Evolutionary conservation across 2,888 invertebrate genomes (phyloP), one percentile per base, ranked within the genome.

Genomic region (Papilio elwesi): DNA sequence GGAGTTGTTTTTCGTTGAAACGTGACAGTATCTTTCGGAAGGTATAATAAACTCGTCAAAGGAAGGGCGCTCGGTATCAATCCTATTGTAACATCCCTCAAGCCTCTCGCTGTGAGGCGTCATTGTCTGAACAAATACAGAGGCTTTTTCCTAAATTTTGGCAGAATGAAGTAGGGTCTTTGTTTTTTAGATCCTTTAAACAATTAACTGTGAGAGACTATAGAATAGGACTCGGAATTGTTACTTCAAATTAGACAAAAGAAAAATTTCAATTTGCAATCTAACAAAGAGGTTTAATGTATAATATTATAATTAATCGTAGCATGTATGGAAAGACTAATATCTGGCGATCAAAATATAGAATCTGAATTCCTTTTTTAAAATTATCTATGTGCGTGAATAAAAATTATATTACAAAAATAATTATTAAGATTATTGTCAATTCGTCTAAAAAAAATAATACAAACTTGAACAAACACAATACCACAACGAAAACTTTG

Each of bases 41-140:
- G 16, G 15, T 12, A 68, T 16, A 43, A 51, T 62, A 63, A 69
- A 62, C 16, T 52, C 47, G 70, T 70, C 70, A 63, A 70, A 70
- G 52, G 63, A 59, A 63, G 47, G 38, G 36, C 15, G 16, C 15
- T 47, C 47, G 47, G 62, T 70, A 62, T 70, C 70, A 52, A 51
- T 69, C 48, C 70, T 63, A 63, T 63, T 70, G 70, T 52, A 63
- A 53, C n/a, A 69, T 15, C 38, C 43, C 52, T 70, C n/a, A 63
- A 63, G 26, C 63, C 49, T 38, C 47, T 26, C 43, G 67, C 43
- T 13, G 67, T 16, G 53, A 15, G 53, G 16, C 53, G 8, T 67
- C 67, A 43, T 67, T 67, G 55, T 67, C 26, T 67, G 67, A 67
- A 43, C 49, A 64, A 64, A 64, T 64, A 49, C 38, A 8, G 13